phyloP scores from a whole-genome alignment of 1,140 invertebrate species.

The Magallana ariakensis region DNA sequence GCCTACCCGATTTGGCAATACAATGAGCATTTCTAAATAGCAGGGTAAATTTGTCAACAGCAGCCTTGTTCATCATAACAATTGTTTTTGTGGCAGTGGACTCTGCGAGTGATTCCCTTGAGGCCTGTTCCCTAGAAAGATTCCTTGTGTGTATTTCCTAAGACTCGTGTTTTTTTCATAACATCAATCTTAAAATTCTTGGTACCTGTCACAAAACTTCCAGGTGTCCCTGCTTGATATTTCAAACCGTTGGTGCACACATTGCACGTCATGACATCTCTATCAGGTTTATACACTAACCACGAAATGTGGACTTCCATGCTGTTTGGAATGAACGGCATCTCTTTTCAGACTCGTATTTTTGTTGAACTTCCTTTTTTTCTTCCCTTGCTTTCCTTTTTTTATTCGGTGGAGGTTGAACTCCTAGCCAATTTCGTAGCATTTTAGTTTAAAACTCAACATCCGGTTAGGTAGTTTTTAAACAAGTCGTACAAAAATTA shows the following conservation, averaged over 20 bases:
- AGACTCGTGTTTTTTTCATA: neutral
- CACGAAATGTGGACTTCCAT: neutral
- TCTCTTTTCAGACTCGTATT: neutral
- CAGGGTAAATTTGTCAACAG: neutral
- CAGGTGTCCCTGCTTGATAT: neutral
- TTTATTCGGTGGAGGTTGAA: neutral
- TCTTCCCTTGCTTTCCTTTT: neutral
- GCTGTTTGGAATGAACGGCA: neutral
- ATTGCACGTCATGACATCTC: neutral
- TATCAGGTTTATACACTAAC: neutral
- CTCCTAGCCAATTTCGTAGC: neutral
- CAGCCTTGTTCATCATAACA: neutral
- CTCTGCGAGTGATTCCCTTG: neutral
- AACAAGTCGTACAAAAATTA: neutral
- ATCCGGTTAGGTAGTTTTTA: neutral
- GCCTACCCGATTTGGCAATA: neutral
- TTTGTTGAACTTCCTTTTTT: neutral
- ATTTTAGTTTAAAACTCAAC: neutral
- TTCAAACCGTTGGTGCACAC: neutral
- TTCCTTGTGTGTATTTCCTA: neutral
- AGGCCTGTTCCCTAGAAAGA: neutral
- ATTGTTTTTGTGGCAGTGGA: neutral
- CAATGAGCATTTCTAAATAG: neutral
- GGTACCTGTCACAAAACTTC: conserved; percentile 10
- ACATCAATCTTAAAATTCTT: conserved; percentile 23